Evolutionary conservation across 1,140 invertebrate genomes (phyloP).

Genomic region (Leptinotarsa undecemlineata): DNA sequence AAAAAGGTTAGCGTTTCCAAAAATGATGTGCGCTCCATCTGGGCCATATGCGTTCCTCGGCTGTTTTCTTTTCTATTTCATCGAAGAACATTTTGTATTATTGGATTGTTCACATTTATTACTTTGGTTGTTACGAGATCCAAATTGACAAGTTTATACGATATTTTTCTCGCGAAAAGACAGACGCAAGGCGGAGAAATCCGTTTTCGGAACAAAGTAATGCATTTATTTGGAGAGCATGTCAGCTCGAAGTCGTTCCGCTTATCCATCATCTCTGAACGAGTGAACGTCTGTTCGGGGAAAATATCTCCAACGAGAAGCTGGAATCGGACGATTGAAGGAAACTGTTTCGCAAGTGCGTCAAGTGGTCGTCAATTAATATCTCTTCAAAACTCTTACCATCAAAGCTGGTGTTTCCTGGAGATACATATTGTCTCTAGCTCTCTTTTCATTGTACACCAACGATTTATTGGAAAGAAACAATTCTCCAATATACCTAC

Average conservation of each 20-base stretch:
- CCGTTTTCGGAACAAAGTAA: not conserved
- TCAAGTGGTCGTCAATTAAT: too few relatives aligned
- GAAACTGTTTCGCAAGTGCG: too few relatives aligned
- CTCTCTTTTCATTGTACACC: too few relatives aligned
- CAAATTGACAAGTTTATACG: conserved; percentile 6
- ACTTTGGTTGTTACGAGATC: not conserved
- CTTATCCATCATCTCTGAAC: not conserved
- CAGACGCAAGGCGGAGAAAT: not conserved
- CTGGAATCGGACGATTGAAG: too few relatives aligned
- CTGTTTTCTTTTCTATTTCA: not conserved
- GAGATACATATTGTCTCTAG: too few relatives aligned
- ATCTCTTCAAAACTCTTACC: too few relatives aligned
- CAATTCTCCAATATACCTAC: too few relatives aligned
- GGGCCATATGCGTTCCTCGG: not conserved
- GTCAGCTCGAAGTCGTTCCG: not conserved
- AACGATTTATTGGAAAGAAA: too few relatives aligned
- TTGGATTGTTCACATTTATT: conserved; percentile 8
- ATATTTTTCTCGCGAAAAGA: not conserved
- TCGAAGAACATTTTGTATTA: not conserved
- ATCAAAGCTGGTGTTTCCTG: too few relatives aligned
- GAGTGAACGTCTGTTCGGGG: not conserved
- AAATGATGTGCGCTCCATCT: not conserved
- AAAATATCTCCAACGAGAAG: too few relatives aligned
- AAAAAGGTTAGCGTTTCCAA: not conserved
- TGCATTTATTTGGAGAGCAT: not conserved